Evolutionary conservation across 2,888 invertebrate genomes (phyloP).

Genomic region (Ferdinandea cuprea): DNA sequence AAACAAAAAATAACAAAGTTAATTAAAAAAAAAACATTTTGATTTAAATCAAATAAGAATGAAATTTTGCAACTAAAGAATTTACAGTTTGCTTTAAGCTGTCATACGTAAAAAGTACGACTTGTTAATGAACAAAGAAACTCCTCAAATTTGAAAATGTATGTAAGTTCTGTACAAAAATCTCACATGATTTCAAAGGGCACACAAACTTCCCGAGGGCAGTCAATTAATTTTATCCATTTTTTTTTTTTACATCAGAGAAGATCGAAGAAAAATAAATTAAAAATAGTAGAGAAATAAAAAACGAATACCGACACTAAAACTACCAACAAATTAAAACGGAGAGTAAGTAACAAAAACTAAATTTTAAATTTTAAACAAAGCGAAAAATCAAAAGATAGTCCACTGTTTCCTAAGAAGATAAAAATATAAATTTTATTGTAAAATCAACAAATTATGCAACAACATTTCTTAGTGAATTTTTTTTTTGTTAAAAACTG

Average conservation of each 20-base stretch:
- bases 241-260: neutral
- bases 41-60: too few relatives aligned
- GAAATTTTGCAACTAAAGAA: too few relatives aligned
- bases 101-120: too few relatives aligned
- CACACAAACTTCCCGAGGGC: too few relatives aligned
- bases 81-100: too few relatives aligned
- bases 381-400: conserved; percentile 47
- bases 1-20: neutral
- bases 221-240: too few relatives aligned
- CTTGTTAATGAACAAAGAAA: too few relatives aligned
- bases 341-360: conserved; percentile 19
- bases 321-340: conserved; percentile 34
- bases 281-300: conserved; percentile 3
- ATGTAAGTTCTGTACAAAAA: too few relatives aligned
- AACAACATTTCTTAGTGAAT: conserved; percentile 65
- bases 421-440: conserved; percentile 16
- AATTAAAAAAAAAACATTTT: neutral
- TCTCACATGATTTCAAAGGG: too few relatives aligned
- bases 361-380: conserved; percentile 19
- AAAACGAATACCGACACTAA: conserved; percentile 50
- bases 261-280: conserved; percentile 3
- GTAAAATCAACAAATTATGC: conserved; percentile 57
- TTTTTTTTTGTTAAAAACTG: conserved; percentile 38
- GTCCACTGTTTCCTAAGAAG: conserved; percentile 64
- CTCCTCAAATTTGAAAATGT: too few relatives aligned